Conservation (phyloP, 2,888 invertebrate genomes). For the Diabrotica balteata region DNA sequence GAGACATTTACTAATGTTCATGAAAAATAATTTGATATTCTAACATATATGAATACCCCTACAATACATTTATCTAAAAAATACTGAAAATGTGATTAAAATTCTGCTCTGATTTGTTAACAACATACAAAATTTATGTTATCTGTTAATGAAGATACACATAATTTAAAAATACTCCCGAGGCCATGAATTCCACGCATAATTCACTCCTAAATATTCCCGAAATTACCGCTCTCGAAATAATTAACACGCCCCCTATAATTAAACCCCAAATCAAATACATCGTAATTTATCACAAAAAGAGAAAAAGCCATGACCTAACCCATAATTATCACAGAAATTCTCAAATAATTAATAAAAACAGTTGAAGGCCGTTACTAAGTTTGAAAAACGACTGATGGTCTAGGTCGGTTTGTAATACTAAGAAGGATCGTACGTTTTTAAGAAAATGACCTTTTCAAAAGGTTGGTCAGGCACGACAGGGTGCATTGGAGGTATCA, state of each 20-base stretch:
- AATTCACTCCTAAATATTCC: constrained; percentile 16
- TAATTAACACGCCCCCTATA: constrained; percentile 30
- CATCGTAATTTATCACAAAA: constrained; percentile 33
- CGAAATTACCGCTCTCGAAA: constrained; percentile 22
- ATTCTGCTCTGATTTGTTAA: too few species aligned
- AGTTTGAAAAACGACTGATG: constrained; percentile 39
- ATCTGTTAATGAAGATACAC: constrained; percentile 5
- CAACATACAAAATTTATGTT: too few species aligned
- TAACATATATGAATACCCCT: too few species aligned
- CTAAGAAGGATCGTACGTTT: constrained; percentile 33
- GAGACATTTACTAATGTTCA: too few species aligned
- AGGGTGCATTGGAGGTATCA: constrained; percentile 20
- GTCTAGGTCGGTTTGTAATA: constrained; percentile 33
- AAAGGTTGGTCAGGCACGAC: constrained; percentile 16
- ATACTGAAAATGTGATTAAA: too few species aligned
- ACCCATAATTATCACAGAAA: constrained; percentile 37
- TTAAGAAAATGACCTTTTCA: constrained; percentile 27
- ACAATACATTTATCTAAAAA: too few species aligned
- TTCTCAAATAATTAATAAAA: constrained; percentile 39
- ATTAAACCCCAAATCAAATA: constrained; percentile 32
- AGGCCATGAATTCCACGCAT: constrained; percentile 8
- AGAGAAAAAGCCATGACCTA: constrained; percentile 18
- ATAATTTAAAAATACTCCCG: constrained; percentile 2
- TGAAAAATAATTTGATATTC: too few species aligned
- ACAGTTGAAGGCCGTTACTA: constrained; percentile 39